Evolutionary conservation across 2,888 invertebrate genomes (phyloP), one percentile per base, ranked within the genome.

Genomic region (Thera obeliscata): DNA sequence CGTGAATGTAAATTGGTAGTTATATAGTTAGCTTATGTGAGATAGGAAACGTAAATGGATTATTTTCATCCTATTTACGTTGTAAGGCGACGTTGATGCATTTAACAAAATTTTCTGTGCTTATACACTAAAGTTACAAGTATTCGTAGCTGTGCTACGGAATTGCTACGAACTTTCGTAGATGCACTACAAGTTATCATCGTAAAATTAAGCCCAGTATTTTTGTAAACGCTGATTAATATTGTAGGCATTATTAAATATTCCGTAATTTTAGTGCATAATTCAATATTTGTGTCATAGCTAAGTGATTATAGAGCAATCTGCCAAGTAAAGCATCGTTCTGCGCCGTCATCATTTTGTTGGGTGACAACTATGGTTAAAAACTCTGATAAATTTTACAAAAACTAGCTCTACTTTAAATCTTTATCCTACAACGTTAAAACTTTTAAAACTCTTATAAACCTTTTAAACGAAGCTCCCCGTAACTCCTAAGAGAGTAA

Each of bases 401-500:
- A 22, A 22, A 22, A n/a, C n/a, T n/a, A 22, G 22, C 22, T 22
- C 0, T 22, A 22, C 1, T 22, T 22, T 22, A 22, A 22, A 22
- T 22, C 22, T 22, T 22, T 22, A 22, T 22, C 22, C 22, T 22
- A 22, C 22, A 22, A 22, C 9, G 6, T 46, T 9, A 46, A 46
- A 9, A 46, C 8, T 46, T 46, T 46, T 9, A 46, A 46, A 46
- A 41, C 41, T 41, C 43, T 50, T 22, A 8, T 33, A 52, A 52
- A 52, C 33, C 33, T 33, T 22, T 46, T 52, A 43, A 56, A 6
- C n/a, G n/a, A 38, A 56, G 38, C 38, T 33, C 9, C 58, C 2
- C 57, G 12, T 43, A 48, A 41, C 36, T 56, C 62, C 38, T 33
- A 48, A 38, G 62, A 49, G 49, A 56, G 62, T 36, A 43, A 52